Conservation (phyloP, 2,113 vertebrate genomes). For the Panurus biarmicus region DNA sequence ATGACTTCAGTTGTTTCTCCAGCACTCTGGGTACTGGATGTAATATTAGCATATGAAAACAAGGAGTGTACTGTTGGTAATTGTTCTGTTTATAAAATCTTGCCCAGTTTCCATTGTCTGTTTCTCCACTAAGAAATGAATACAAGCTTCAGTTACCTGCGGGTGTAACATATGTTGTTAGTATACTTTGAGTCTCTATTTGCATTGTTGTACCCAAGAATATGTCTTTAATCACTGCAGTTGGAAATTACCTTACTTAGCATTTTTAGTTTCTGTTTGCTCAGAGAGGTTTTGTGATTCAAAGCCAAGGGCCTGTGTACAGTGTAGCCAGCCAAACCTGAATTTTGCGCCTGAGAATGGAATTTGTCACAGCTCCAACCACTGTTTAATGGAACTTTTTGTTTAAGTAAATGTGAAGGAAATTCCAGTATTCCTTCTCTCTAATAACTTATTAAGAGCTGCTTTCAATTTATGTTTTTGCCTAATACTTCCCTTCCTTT, state of each 20-base stretch:
- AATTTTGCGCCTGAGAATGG: background rate
- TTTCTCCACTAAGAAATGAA: conserved; percentile 20
- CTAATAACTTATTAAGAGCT: background rate
- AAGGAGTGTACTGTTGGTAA: background rate
- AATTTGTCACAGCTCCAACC: conserved; percentile 2
- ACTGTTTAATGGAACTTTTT: conserved; percentile 10
- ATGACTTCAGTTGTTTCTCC: background rate
- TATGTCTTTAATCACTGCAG: background rate
- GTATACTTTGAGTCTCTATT: background rate
- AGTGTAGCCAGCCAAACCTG: conserved; percentile 10
- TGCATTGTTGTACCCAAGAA: background rate
- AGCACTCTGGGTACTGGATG: background rate
- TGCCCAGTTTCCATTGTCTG: background rate
- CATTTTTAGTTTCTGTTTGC: conserved; percentile 38
- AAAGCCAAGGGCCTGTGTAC: background rate
- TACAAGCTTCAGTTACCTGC: background rate
- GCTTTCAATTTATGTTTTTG: background rate
- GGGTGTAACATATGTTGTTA: background rate
- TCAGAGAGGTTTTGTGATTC: conserved; percentile 9
- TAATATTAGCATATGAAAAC: conserved; percentile 13
- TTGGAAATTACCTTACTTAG: conserved; percentile 36
- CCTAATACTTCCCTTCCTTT: background rate
- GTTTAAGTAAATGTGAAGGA: conserved; percentile 5
- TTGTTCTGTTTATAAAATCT: conserved; percentile 33
- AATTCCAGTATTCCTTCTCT: background rate